Base-by-base conservation (phyloP, 2,888 invertebrate genomes). In the Notodonta ziczac region DNA sequence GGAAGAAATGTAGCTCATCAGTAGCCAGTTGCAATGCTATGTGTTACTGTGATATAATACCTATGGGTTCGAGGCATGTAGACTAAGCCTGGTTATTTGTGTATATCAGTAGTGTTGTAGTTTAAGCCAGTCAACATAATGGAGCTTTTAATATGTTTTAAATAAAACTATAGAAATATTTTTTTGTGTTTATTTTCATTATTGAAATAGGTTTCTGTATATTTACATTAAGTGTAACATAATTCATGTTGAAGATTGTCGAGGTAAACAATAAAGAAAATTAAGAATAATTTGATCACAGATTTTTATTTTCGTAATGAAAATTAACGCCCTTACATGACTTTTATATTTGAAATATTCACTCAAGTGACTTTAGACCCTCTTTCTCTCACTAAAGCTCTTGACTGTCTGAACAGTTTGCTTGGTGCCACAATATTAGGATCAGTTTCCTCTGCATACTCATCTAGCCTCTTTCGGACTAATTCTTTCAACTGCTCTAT, bases 381-480 rank as follows among this genome's bases (percentile, higher is more conserved):
- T 69, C 84, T 90, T 81, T 96, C 95, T 70, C 72, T 87, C 12
- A 95, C 69, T 58, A 84, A 88, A 58, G 90, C 84, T 69, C 84
- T 91, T 24, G 95, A 86, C 70, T 91, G 91, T 61, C 82, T 84
- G 16, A 94, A 87, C n/a, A 95, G 65, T 62, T 94, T 86, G 59
- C 89, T 86, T 14, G 94, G 86, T 50, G 94, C 81, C 39, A 94
- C 78, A 59, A 94, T 86, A 32, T 93, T 78, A 8, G 94, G 85
- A 86, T 93, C 81, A 55, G 93, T 91, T 65, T 94, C 91, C 63
- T 95, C 95, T 1, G 95, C 95, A 77, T 94, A 86, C 6, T 95
- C 93, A 85, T 98, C 97, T 50, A 98, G 82, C 46, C 95, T 90
- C 58, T 90, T 86, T 58, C 97, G 92, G 57, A 98, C 83, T 35